A percentile compares a stretch with the other conserved stretches of the same genome.
Conservation (phyloP, 30 jellyfish, hydroid and myxozoan genomes). For the Aurelia aurita region DNA sequence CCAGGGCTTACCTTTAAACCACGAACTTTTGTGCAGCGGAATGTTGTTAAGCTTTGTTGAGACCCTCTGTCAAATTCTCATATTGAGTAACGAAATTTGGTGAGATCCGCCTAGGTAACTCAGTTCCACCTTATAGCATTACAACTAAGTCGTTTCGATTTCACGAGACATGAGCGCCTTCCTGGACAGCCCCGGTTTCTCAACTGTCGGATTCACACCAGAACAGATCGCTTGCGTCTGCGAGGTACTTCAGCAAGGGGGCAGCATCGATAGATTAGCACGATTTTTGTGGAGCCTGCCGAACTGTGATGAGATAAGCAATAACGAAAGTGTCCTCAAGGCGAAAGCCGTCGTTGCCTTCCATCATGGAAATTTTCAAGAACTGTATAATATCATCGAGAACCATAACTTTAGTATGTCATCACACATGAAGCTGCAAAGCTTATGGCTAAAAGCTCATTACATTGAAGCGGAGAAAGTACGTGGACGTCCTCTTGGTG, state of each 20-base stretch:
- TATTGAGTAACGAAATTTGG: constrained; percentile 69
- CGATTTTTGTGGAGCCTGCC: constrained; percentile 96
- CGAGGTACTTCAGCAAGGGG: constrained; percentile 94
- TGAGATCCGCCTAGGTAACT: constrained; percentile 31
- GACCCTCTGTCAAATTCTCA: constrained; percentile 64
- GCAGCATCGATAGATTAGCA: constrained; percentile 92
- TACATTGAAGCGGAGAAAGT: constrained; percentile 92
- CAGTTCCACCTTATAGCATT: constrained; percentile 64
- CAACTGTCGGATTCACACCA: constrained; percentile 86
- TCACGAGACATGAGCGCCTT: constrained; percentile 73
- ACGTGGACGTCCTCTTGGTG: constrained; percentile 91
- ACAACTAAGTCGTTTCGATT: constrained; percentile 71
- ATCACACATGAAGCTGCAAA: constrained; percentile 88
- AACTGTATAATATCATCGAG: constrained; percentile 83
- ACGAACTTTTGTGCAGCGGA: constrained; percentile 70
- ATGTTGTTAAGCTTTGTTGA: constrained; percentile 70
- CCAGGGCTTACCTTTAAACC: constrained; percentile 80
- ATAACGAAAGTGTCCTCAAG: constrained; percentile 83
- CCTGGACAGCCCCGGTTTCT: constrained; percentile 69
- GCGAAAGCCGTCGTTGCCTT: constrained; percentile 95
- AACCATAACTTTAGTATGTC: constrained; percentile 71
- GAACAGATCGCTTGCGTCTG: constrained; percentile 98
- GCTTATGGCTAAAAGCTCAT: constrained; percentile 91
- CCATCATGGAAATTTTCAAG: constrained; percentile 96
- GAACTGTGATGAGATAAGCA: constrained; percentile 83